Base-by-base conservation (phyloP, 2,888 invertebrate genomes). In the Rhagophthalmus giganteus region DNA sequence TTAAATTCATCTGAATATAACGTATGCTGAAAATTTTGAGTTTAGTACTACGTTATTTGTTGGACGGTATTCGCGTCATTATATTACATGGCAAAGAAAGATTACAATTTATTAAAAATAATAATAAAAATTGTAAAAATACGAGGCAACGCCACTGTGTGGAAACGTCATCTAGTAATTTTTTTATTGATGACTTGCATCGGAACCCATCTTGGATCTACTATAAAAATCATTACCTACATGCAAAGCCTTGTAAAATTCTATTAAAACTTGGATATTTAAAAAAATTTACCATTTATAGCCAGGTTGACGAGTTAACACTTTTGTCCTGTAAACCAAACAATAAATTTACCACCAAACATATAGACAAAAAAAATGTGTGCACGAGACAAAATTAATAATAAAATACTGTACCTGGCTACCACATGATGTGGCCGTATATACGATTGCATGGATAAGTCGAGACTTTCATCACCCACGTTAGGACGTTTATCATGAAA, bases 271-370 rank as follows among this genome's bases (percentile, higher is more conserved):
- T n/a, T n/a, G n/a, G n/a, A n/a, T n/a, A n/a, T n/a, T n/a, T n/a
- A n/a, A n/a, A n/a, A n/a, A 24, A 24, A 37, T 70, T 88, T 88
- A 89, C 88, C 88, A 88, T 86, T 86, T 85, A 72, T 86, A 85
- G 80, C 88, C 87, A 82, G 83, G 85, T 82, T 86, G 87, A 81
- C 87, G 85, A 77, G 87, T 86, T 83, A 88, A 86, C 78, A 87
- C 84, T 82, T 88, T 88, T 81, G 88, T 88, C 87, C 88, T 89
- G 88, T 77, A 88, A 88, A 80, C 74, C 86, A 86, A 79, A 74
- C 47, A 60, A 56, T 48, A 59, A 31, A 54, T 50, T 57, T 56
- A 51, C 58, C 49, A 33, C 30, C 8, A 15, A 41, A 35, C 39
- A 39, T 2, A 11, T 14, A 37, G 31, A 32, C 11, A 3, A 27